Conservation (phyloP, 2,113 vertebrate species). For the Setophaga petechia region DNA sequence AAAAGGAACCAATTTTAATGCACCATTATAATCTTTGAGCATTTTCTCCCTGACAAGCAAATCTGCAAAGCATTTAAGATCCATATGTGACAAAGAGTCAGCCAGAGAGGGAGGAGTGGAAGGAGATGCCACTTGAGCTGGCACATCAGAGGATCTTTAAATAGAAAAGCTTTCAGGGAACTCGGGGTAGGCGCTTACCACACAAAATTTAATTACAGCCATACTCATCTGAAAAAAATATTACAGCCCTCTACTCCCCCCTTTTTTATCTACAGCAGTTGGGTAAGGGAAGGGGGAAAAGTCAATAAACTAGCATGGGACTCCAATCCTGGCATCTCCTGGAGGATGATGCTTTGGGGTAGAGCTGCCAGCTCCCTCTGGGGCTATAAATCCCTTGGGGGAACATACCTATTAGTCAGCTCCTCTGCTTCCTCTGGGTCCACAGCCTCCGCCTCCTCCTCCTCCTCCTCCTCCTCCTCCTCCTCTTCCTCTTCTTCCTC, state of each 20-base stretch:
- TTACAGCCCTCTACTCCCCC: neutral
- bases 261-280: neutral
- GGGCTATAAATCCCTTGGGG: neutral
- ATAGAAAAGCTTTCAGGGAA: slow-evolving; percentile 56
- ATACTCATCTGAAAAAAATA: neutral
- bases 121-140: slow-evolving; percentile 62
- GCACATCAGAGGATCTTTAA: slow-evolving; percentile 47
- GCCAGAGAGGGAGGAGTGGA: slow-evolving; percentile 33
- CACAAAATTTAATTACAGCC: slow-evolving; percentile 17
- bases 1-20: neutral
- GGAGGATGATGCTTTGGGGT: neutral
- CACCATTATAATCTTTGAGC: neutral
- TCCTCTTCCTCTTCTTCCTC: neutral
- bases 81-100: slow-evolving; percentile 21
- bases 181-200: neutral
- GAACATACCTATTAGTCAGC: slow-evolving; percentile 82
- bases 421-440: slow-evolving; percentile 79
- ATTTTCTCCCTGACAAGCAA: neutral
- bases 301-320: neutral
- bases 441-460: slow-evolving; percentile 25
- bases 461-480: neutral
- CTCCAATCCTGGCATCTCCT: neutral
- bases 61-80: slow-evolving; percentile 26
- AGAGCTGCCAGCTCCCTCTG: neutral
- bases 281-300: neutral